These are phyloP conservation scores for Anthonomus grandis DNA, from an alignment of 1,140 invertebrate species.

Conservation along the genomic window DNA sequence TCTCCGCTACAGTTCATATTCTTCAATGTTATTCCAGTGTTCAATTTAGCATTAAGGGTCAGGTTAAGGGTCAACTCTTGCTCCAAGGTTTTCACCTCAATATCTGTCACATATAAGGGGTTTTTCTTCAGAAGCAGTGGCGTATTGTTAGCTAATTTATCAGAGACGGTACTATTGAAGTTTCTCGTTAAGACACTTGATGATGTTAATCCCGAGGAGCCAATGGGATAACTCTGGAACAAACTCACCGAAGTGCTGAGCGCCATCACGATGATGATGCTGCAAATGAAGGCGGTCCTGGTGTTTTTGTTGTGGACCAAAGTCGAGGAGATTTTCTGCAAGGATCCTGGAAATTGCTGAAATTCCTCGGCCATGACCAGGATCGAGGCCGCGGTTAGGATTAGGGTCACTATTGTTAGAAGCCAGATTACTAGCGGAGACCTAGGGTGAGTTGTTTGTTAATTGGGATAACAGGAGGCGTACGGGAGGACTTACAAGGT, in stretches of 20 bases:
- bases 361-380: constrained; percentile 87
- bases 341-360: constrained; percentile 57
- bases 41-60: constrained; percentile 46
- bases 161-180: not conserved
- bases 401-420: constrained; percentile 62
- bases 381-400: constrained; percentile 65
- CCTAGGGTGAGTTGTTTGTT: constrained; percentile 11
- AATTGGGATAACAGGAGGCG: constrained; percentile 1
- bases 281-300: constrained; percentile 74
- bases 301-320: constrained; percentile 67
- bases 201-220: not conserved
- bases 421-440: constrained; percentile 27
- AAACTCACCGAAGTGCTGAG: constrained; percentile 44
- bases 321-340: constrained; percentile 69
- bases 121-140: constrained; percentile 6
- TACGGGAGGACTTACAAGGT: constrained; percentile 29
- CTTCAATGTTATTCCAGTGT: constrained; percentile 50
- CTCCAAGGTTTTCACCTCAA: constrained; percentile 16
- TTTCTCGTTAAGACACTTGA: not conserved
- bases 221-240: constrained; percentile 8
- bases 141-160: not conserved
- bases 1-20: constrained; percentile 19
- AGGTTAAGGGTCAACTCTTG: constrained; percentile 46
- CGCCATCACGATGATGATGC: constrained; percentile 76
- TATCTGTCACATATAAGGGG: constrained; percentile 14